Conservation (phyloP, 2,797 vertebrate species). For the Eulemur mongoz region DNA sequence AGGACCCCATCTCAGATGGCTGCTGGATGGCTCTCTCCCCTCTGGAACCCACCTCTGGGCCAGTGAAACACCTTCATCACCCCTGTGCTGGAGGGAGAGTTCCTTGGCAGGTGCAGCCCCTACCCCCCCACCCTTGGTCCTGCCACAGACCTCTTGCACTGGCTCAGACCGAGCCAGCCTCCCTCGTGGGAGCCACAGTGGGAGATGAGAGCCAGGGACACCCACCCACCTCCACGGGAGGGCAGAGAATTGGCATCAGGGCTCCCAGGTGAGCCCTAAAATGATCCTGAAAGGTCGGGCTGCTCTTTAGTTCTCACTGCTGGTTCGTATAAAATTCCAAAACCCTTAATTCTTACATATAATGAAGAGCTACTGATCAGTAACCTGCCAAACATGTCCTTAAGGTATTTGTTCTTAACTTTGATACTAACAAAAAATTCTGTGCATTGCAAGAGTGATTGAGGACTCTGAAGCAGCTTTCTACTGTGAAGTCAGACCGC, state of each 20-base stretch:
- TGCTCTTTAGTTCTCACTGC: neutral
- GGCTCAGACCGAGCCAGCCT: neutral
- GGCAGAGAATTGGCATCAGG: neutral
- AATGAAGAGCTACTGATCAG: neutral
- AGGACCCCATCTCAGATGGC: neutral
- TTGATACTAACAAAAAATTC: neutral
- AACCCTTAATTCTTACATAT: neutral
- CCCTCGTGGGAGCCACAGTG: neutral
- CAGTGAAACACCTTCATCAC: neutral
- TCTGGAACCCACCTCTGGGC: neutral
- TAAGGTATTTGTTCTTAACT: neutral
- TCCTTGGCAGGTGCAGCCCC: neutral
- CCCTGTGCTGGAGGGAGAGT: neutral
- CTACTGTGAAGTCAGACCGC: neutral
- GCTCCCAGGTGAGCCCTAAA: no score
- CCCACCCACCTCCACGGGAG: no score
- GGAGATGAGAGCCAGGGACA: neutral
- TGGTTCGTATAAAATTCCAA: neutral
- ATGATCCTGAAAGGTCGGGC: neutral
- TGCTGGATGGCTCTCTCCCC: neutral
- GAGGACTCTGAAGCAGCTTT: neutral
- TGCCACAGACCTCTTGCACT: neutral
- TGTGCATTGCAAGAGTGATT: neutral
- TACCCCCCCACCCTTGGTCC: neutral
- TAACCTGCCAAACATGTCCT: neutral